phyloP scores from a whole-genome alignment of 2,113 vertebrate genomes.

The Corvus cornix region DNA sequence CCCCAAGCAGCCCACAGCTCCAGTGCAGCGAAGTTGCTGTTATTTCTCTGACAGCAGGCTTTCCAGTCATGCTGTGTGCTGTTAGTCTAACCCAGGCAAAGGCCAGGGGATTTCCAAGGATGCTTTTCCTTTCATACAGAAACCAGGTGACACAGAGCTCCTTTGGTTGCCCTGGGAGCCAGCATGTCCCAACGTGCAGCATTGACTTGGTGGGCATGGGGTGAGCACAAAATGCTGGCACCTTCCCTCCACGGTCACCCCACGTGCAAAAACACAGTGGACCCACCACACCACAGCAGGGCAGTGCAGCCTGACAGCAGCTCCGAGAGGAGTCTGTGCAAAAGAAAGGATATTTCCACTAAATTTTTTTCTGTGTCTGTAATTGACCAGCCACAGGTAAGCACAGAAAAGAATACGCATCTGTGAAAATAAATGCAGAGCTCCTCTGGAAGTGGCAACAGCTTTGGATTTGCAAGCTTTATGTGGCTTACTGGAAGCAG shows the following conservation, averaged over 20 bases:
- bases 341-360: not conserved
- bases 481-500: not conserved
- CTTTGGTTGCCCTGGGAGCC: not conserved
- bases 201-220: not conserved
- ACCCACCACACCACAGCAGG: not conserved
- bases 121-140: not conserved
- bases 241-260: not conserved
- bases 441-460: not conserved
- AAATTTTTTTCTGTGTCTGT: not conserved
- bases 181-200: rapidly evolving
- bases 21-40: not conserved
- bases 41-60: not conserved
- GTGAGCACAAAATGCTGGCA: not conserved
- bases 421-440: not conserved
- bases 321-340: rapidly evolving
- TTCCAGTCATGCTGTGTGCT: not conserved
- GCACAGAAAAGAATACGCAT: not conserved
- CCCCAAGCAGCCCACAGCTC: not conserved
- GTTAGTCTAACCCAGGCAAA: not conserved
- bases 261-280: rapidly evolving
- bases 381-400: not conserved
- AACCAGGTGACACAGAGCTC: not conserved
- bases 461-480: not conserved
- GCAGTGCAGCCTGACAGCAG: not conserved
- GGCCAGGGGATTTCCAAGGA: not conserved